Conservation (phyloP, 2,797 vertebrate species). For the Alfaro cultratus region DNA sequence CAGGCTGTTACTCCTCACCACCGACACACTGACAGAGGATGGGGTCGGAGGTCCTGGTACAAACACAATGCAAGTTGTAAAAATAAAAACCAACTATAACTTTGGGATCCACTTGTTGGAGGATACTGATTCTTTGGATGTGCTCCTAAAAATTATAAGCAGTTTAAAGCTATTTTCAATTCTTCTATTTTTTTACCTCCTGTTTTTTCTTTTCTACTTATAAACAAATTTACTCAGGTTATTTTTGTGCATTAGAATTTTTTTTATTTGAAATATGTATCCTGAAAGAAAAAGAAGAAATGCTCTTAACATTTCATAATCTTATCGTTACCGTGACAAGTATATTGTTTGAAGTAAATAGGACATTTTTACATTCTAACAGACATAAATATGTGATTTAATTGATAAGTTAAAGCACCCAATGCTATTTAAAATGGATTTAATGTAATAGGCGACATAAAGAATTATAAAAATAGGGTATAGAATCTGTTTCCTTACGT, state of each 20-base stretch:
- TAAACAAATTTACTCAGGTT: not conserved
- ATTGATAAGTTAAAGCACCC: not conserved
- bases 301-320: too few relatives aligned
- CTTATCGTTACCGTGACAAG: too few relatives aligned
- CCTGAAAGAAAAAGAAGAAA: not conserved
- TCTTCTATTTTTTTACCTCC: too few relatives aligned
- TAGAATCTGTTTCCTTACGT: constrained; percentile 78
- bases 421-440: not conserved
- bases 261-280: not conserved
- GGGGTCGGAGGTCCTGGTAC: constrained; percentile 83
- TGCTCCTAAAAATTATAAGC: not conserved
- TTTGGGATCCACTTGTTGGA: not conserved
- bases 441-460: not conserved
- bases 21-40: constrained; percentile 69
- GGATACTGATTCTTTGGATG: not conserved
- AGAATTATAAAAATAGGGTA: not conserved
- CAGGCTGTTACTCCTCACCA: constrained; percentile 57
- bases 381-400: not conserved
- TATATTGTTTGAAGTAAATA: not conserved
- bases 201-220: not conserved
- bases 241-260: not conserved
- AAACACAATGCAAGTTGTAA: constrained; percentile 26
- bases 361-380: not conserved
- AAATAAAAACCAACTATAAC: not conserved
- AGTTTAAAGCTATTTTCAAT: not conserved